Base-by-base conservation (phyloP, 2,797 vertebrate genomes). In the Arctocebus calabarensis region DNA sequence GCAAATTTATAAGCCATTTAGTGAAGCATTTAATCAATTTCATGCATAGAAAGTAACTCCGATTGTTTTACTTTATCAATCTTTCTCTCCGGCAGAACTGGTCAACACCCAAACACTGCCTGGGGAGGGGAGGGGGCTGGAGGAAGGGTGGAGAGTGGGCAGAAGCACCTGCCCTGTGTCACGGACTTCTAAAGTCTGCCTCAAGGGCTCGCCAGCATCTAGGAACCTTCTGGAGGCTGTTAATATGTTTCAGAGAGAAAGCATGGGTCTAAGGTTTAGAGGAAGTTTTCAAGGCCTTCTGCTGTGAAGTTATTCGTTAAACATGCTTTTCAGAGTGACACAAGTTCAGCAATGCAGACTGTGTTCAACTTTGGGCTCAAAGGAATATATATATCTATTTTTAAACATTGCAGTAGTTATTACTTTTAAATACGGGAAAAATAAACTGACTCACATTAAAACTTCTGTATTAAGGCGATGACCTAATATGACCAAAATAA, bases 1-100 rank as follows among this genome's bases (percentile, higher is more conserved):
- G 97, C 98, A 98, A 98, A 99, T 98, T 98, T 98, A 98, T 98
- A 99, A 98, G 98, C 98, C 98, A 98, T 99, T 99, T 99, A 98
- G 98, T 97, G 98, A 98, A 98, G 98, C 98, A 98, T 98, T 99
- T 98, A 98, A 99, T 99, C 98, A 98, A 98, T 99, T 99, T 98
- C 98, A 99, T 98, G 98, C 98, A 98, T 98, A 98, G 98, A 98
- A 98, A 98, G 98, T 98, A 98, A 98, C 98, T 97, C 97, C 37
- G 95, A 98, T 98, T 98, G 98, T 98, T 98, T 98, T 98, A 97
- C 98, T 98, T 98, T 98, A 98, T 98, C 98, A 98, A 98, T 98
- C 98, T 98, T 98, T 98, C 97, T 98, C 98, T 97, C 94, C 66
- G 83, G 93, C 97, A 97, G 97, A 96, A 96, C 94, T 84, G 97